Evolutionary conservation across 2,113 vertebrate genomes (phyloP), one percentile per base, ranked within the genome.

Genomic region (Leucopternis melanops): DNA sequence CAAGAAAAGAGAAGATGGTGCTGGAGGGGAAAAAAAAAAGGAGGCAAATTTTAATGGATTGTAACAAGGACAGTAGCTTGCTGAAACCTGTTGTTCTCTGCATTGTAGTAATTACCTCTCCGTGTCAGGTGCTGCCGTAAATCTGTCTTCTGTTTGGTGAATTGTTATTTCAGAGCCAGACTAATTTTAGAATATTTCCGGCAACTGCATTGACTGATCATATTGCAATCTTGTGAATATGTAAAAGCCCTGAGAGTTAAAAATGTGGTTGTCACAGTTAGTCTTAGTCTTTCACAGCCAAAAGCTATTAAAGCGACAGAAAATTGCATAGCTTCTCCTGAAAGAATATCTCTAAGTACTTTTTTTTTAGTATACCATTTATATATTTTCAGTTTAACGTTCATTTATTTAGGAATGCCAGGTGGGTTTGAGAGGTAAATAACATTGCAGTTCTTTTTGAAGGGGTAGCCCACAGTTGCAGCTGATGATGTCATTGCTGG

Each of bases 71-170:
- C 69, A 83, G 36, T 70, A 94, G 72, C 91, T 92, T 77, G 42
- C 49, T 90, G 84, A 94, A 95, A 96, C 91, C 70, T 93, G 75
- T 94, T 96, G 95, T 96, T 92, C 73, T 59, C 92, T 83, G 83
- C 58, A 16, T 79, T 94, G 83, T 96, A 95, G 86, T 89, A 92
- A 95, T 96, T 89, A 90, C 81, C 90, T 90, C 86, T 95, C 55
- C 44, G 4, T 58, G 88, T 95, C 95, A 97, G 91, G 90, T 96
- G 91, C 96, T 94, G 86, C 89, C 90, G 89, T 87, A 90, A 86
- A 92, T 95, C 82, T 67, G 26, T 49, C 92, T 94, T 78, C 87
- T 90, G 22, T 75, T 94, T 78, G 62, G 75, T 70, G 90, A 86
- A 63, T 86, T 75, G 71, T 83, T 95, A 90, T 84, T 95, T 95